Percentiles rank a stretch among this genome's conserved stretches.
These are phyloP conservation scores for Scaeva pyrastri DNA, from an alignment of 2,888 invertebrate genomes.

Conservation along the genomic window DNA sequence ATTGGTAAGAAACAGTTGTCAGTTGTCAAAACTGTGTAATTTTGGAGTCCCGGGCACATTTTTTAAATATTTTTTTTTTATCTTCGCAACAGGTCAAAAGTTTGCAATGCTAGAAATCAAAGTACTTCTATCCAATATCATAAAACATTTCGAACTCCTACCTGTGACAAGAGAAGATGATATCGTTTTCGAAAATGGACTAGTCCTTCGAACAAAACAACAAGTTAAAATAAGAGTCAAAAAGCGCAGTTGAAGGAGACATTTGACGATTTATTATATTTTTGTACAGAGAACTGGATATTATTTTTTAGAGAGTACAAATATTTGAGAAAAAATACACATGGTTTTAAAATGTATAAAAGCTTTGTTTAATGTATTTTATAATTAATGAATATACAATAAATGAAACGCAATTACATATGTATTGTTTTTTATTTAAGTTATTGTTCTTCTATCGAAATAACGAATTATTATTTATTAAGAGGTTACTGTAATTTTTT, in stretches of 20 bases:
- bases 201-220: constrained; percentile 84
- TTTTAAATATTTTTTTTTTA: background rate
- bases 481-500: too few species aligned
- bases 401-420: too few species aligned
- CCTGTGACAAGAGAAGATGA: constrained; percentile 84
- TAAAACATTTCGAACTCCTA: constrained; percentile 85
- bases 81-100: constrained; percentile 85
- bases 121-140: constrained; percentile 85
- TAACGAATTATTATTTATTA: too few species aligned
- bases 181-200: constrained; percentile 83
- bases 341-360: background rate
- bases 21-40: too few species aligned
- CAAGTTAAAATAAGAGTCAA: constrained; percentile 80
- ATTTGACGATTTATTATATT: background rate
- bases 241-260: constrained; percentile 50
- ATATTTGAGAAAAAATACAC: background rate
- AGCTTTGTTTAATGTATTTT: background rate
- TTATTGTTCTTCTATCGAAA: too few species aligned
- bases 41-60: too few species aligned
- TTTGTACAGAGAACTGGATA: background rate
- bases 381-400: too few species aligned
- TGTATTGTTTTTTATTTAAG: too few species aligned
- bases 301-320: background rate
- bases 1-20: constrained; percentile 84
- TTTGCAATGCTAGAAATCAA: constrained; percentile 88